Conservation (phyloP, 2,888 invertebrate genomes). For the Caenorhabditis japonica region DNA sequence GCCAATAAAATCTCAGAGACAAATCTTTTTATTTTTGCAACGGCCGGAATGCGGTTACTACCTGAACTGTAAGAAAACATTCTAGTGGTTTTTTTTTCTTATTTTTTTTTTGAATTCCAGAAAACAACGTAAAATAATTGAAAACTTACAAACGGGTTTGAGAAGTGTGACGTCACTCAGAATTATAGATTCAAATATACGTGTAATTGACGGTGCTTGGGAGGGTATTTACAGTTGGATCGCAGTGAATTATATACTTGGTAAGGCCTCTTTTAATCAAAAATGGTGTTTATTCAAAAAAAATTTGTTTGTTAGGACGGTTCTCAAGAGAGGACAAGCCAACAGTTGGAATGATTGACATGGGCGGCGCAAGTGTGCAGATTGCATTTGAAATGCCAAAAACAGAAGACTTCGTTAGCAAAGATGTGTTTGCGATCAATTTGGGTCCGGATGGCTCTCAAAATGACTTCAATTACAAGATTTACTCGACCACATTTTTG, state of each 20-base stretch:
- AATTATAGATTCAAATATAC: slow-evolving; percentile 78
- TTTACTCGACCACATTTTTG: slow-evolving; percentile 81
- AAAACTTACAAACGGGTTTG: slow-evolving; percentile 78
- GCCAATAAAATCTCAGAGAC: slow-evolving; percentile 78
- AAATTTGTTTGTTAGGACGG: slow-evolving; percentile 1
- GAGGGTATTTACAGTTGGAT: slow-evolving; percentile 81
- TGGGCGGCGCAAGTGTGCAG: slow-evolving; percentile 81
- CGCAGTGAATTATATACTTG: slow-evolving; percentile 77
- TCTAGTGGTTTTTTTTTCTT: too few species aligned
- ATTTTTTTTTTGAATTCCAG: slow-evolving; percentile 70
- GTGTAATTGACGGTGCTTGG: slow-evolving; percentile 80
- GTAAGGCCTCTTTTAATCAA: slow-evolving; percentile 16
- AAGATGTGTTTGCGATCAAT: slow-evolving; percentile 77
- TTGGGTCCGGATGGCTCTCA: slow-evolving; percentile 79
- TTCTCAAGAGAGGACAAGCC: slow-evolving; percentile 10
- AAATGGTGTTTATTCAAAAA: neutral
- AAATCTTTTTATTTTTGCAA: slow-evolving; percentile 80
- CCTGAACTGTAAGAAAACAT: slow-evolving; percentile 70
- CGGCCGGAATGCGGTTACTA: slow-evolving; percentile 81
- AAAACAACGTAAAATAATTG: slow-evolving; percentile 78
- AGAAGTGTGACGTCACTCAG: slow-evolving; percentile 78
- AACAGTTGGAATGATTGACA: slow-evolving; percentile 81
- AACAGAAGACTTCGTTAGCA: slow-evolving; percentile 53
- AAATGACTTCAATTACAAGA: slow-evolving; percentile 78
- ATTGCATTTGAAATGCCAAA: slow-evolving; percentile 78